Evolutionary conservation across 2,888 invertebrate genomes (phyloP).

Genomic region (Nebria brevicollis): DNA sequence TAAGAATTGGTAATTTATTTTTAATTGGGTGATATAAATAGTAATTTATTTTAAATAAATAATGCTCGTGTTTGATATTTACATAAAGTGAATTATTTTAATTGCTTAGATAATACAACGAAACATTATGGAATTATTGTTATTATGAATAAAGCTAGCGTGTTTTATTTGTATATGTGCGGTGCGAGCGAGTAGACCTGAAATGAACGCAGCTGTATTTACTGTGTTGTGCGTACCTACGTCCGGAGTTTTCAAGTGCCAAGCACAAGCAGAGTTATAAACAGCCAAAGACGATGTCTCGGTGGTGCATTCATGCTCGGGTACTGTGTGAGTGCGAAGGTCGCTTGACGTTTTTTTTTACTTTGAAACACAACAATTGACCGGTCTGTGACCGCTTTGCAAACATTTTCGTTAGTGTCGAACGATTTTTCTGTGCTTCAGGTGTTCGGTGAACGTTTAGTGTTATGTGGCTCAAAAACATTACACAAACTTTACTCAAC

Average conservation of each 20-base stretch:
- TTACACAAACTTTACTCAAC: constrained; percentile 26
- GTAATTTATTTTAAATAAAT: too few species aligned
- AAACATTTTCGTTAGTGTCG: not conserved
- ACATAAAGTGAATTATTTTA: not conserved
- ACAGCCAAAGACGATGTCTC: constrained; percentile 37
- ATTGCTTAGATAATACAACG: not conserved
- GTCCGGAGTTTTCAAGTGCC: constrained; percentile 39
- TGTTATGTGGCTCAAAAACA: constrained; percentile 38
- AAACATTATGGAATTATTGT: too few species aligned
- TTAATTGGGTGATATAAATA: too few species aligned
- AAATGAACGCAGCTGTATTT: constrained; percentile 17
- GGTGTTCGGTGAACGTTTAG: constrained; percentile 14
- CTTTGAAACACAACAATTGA: constrained; percentile 33
- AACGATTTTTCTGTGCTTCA: constrained; percentile 6
- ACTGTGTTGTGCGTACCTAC: constrained; percentile 25
- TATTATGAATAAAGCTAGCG: not conserved
- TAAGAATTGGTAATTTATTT: too few species aligned
- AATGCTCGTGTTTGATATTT: too few species aligned
- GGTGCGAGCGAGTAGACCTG: not conserved
- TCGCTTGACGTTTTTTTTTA: constrained; percentile 13
- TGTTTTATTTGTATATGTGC: not conserved
- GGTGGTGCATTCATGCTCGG: constrained; percentile 33
- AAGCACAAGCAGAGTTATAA: constrained; percentile 38
- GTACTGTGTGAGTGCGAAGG: constrained; percentile 6
- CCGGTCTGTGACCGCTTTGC: constrained; percentile 10